phyloP scores from a whole-genome alignment of 2,888 invertebrate genomes.

The Synanthedon vespiformis region DNA sequence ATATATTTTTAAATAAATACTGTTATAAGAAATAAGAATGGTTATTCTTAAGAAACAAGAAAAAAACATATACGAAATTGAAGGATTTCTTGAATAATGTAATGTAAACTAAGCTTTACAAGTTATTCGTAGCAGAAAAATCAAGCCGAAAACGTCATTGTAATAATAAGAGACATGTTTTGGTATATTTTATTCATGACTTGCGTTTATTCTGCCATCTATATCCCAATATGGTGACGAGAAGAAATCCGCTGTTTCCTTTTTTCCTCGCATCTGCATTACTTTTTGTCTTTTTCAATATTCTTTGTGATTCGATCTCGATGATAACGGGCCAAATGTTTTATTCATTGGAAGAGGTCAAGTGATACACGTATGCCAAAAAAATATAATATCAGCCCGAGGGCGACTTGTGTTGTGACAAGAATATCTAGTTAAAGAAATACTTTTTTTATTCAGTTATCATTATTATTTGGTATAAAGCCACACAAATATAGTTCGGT shows the following conservation, averaged over 20 bases:
- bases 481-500: no score
- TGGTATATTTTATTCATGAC: not conserved
- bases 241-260: slow-evolving; percentile 1
- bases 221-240: not conserved
- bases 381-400: slow-evolving; percentile 17
- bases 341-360: slow-evolving; percentile 28
- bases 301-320: slow-evolving; percentile 5
- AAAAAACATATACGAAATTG: no score
- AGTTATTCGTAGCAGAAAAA: no score
- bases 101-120: no score
- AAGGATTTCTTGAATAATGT: no score
- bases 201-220: not conserved
- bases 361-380: slow-evolving; percentile 14
- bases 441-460: no score
- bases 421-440: no score
- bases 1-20: no score
- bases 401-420: not conserved
- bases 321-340: slow-evolving; percentile 25
- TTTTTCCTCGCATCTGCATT: slow-evolving; percentile 8
- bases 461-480: no score
- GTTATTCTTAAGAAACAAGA: no score
- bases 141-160: not conserved
- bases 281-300: slow-evolving; percentile 12
- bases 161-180: not conserved
- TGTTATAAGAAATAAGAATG: no score